Evolutionary conservation across 37 sponge, comb jelly and placozoan species (phyloP).

Genomic region (Chondrilla cf. caribensis): DNA sequence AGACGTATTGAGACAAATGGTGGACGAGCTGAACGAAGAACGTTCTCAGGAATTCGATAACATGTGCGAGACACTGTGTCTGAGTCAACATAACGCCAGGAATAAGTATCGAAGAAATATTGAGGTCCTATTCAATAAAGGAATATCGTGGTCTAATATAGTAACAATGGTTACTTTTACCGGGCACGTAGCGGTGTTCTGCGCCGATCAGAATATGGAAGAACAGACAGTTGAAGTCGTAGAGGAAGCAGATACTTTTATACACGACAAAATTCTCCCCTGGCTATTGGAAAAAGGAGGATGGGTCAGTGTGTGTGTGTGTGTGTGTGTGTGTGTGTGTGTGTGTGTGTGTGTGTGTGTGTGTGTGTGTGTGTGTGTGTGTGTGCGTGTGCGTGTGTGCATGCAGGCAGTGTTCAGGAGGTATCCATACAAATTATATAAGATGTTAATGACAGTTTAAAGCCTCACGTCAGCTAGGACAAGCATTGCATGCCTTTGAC

Average conservation of each 20-base stretch:
- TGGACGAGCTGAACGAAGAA: not conserved
- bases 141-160: not conserved
- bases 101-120: not conserved
- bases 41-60: not conserved
- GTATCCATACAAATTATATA: too few species aligned
- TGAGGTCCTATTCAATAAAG: not conserved
- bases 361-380: too few species aligned
- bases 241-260: not conserved
- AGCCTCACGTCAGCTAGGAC: too few species aligned
- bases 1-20: not conserved
- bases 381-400: too few species aligned
- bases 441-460: too few species aligned
- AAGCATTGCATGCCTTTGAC: too few species aligned
- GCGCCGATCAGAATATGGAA: constrained; percentile 10
- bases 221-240: not conserved
- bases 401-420: too few species aligned
- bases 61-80: not conserved
- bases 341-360: too few species aligned
- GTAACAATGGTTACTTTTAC: not conserved
- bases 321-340: too few species aligned
- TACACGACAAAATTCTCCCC: constrained; percentile 5
- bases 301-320: too few species aligned
- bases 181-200: not conserved
- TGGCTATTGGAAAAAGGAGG: constrained; percentile 17
- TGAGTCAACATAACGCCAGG: not conserved